Base-by-base conservation (phyloP, 2,888 invertebrate genomes). In the Andrena chrysosceles region DNA sequence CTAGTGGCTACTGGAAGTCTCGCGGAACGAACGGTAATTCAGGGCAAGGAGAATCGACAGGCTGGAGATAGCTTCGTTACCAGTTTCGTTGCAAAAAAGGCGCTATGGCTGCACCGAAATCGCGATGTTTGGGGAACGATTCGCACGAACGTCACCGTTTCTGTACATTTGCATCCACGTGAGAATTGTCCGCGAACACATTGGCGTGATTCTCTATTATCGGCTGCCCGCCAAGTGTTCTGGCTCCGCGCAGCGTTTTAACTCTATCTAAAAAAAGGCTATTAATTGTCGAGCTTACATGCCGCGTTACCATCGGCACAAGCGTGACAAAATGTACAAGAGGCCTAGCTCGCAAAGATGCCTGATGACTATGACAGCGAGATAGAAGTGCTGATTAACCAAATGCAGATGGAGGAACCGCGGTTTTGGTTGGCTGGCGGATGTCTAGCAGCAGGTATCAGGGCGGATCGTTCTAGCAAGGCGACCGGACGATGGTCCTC, bases 371-470 rank as follows among this genome's bases (percentile, higher is more conserved):
- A 56, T 31, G 35, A 20, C 31, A 23, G 16, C 48, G 54, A 6
- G 35, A 59, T 52, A 42, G 60, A 62, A 42, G 31, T 76, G 26
- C 42, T 68, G 48, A 13, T 75, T 72, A 31, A 76, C 35, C 67
- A 63, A 63, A 23, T 29, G 48, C 5, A 54, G 62, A 48, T 29
- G 20, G 20, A 59, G 67, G 64, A 52, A 42, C 42, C 68, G 48
- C 20, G 73, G 23, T 33, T 69, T 66, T 20, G 49, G 23, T 16
- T 33, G 3, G 20, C 16, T 48, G 82, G 69, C 67, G 60, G 62
- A n/a, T 72, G 71, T 79, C 83, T 84, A 84, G 83, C 83, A 64
- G 77, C 74, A 72, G 72, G 49, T 60, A 75, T 63, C 64, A 68
- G 67, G 20, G 23, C 72, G 77, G 31, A 56, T 59, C 48, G 70